phyloP scores from a whole-genome alignment of 1,140 invertebrate genomes.

The Saccostrea glomerata region DNA sequence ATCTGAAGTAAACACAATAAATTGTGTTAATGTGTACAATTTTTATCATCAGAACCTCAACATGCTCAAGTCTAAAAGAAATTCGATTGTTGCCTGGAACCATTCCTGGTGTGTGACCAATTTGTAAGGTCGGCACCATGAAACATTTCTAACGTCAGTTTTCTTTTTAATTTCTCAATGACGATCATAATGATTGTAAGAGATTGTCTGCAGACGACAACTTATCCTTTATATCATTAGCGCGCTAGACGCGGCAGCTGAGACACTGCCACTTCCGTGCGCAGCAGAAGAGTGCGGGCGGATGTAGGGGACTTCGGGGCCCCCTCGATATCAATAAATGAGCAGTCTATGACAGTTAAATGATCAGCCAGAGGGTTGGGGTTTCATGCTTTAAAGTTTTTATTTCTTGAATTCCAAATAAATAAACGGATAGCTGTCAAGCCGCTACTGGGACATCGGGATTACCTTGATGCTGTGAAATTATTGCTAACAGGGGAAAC shows the following conservation, averaged over 20 bases:
- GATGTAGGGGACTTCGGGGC: background rate
- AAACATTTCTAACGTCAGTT: constrained; percentile 31
- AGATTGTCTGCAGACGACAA: background rate
- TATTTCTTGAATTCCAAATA: constrained; percentile 19
- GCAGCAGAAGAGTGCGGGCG: background rate
- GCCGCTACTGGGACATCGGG: background rate
- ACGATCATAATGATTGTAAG: background rate
- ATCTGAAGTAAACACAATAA: too few relatives aligned
- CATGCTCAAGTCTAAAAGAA: background rate
- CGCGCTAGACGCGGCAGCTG: constrained; percentile 25
- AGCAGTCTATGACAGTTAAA: constrained; percentile 31
- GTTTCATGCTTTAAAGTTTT: constrained; percentile 1
- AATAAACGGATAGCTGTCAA: constrained; percentile 14
- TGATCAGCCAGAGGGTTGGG: constrained; percentile 8
- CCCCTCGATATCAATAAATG: constrained; percentile 20
- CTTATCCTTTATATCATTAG: constrained; percentile 34
- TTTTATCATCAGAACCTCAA: background rate
- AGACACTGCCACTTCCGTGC: constrained; percentile 19
- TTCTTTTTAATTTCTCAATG: constrained; percentile 10
- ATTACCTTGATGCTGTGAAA: too few relatives aligned
- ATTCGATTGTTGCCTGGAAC: constrained; percentile 36
- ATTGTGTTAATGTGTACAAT: too few relatives aligned
- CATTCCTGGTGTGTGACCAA: constrained; percentile 19
- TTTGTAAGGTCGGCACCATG: constrained; percentile 27
- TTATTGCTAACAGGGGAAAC: too few relatives aligned